Evolutionary conservation across 2,888 invertebrate genomes (phyloP).

Genomic region (Zygogramma bicolorata): DNA sequence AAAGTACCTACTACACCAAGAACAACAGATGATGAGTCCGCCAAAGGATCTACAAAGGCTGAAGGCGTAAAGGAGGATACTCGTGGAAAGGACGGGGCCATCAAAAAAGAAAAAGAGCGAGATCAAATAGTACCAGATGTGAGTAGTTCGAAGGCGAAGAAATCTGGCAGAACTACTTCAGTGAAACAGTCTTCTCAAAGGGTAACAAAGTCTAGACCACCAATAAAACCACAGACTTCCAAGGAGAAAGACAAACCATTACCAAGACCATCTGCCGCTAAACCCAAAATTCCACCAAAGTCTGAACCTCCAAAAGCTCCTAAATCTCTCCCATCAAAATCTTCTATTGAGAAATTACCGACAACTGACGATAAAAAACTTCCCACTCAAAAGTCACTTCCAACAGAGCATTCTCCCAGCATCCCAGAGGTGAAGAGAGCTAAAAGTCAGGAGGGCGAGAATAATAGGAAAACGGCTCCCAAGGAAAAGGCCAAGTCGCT

Average conservation of each 20-base stretch:
- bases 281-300: constrained; percentile 54
- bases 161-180: constrained; percentile 46
- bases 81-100: background rate
- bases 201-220: constrained; percentile 27
- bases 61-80: background rate
- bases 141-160: constrained; percentile 53
- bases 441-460: constrained; percentile 74
- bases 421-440: constrained; percentile 69
- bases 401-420: constrained; percentile 53
- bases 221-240: background rate
- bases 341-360: constrained; percentile 42
- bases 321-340: constrained; percentile 47
- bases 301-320: constrained; percentile 36
- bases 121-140: constrained; percentile 67
- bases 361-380: constrained; percentile 39
- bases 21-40: constrained; percentile 21
- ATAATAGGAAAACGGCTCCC: constrained; percentile 65
- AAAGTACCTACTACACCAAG: background rate
- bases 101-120: constrained; percentile 60
- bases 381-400: constrained; percentile 67
- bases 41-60: background rate
- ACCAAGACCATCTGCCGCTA: constrained; percentile 39
- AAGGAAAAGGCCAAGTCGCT: constrained; percentile 78
- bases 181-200: constrained; percentile 47
- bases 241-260: constrained; percentile 39